These are phyloP conservation scores for Netelia fuscicornis DNA, from an alignment of 2,888 invertebrate genomes.

Conservation along the genomic window DNA sequence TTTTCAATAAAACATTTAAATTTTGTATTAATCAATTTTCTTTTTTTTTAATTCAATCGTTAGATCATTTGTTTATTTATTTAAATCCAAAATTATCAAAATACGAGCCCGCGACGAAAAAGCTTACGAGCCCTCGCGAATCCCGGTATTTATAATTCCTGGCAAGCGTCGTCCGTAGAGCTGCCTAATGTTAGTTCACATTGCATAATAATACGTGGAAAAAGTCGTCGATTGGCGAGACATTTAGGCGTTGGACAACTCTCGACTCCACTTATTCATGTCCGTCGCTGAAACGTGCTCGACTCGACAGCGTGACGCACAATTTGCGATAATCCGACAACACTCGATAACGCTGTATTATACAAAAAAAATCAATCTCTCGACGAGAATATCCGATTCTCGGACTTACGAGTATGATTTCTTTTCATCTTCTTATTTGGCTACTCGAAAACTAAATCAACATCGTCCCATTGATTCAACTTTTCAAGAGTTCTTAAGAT, in stretches of 20 bases:
- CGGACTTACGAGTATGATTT: too few relatives aligned
- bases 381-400: background rate
- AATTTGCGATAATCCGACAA: background rate
- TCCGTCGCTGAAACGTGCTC: background rate
- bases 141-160: constrained; percentile 84
- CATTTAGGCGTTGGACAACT: constrained; percentile 51
- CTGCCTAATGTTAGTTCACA: constrained; percentile 78
- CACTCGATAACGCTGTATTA: background rate
- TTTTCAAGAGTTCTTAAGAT: background rate
- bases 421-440: background rate
- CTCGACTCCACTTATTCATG: constrained; percentile 26
- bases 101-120: constrained; percentile 57
- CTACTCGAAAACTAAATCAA: background rate
- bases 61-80: constrained; percentile 36
- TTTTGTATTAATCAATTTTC: too few relatives aligned
- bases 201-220: constrained; percentile 76
- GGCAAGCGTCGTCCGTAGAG: constrained; percentile 78
- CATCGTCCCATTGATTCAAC: background rate
- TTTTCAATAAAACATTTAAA: too few relatives aligned
- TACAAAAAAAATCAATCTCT: background rate
- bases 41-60: too few relatives aligned
- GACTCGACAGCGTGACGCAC: background rate
- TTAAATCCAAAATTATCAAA: constrained; percentile 31
- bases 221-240: constrained; percentile 66
- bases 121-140: constrained; percentile 73